phyloP scores from a whole-genome alignment of 2,797 vertebrate species.

The Naso thynnoides region DNA sequence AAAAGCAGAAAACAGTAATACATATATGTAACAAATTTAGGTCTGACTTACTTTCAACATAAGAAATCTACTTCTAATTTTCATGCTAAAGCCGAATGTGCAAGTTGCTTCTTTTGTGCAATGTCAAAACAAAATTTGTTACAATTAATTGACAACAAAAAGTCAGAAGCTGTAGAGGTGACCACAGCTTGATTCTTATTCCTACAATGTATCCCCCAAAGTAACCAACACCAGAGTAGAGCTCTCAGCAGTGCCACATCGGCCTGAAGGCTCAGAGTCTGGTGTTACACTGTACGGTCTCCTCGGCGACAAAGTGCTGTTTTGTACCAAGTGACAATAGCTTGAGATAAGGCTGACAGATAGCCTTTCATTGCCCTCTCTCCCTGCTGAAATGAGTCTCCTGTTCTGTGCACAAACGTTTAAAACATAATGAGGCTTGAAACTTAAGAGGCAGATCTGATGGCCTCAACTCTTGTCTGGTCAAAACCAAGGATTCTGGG shows the following conservation, averaged over 20 bases:
- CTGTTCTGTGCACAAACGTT: constrained; percentile 30
- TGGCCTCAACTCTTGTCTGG: constrained; percentile 43
- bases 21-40: constrained; percentile 8
- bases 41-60: background rate
- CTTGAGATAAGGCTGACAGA: constrained; percentile 60
- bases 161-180: constrained; percentile 4
- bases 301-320: constrained; percentile 53
- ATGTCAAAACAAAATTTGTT: constrained; percentile 2
- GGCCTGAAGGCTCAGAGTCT: constrained; percentile 46
- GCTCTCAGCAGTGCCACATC: constrained; percentile 13
- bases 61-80: constrained; percentile 1
- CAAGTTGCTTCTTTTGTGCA: background rate
- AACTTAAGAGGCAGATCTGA: constrained; percentile 68
- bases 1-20: background rate
- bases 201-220: constrained; percentile 10
- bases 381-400: constrained; percentile 43
- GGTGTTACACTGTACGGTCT: constrained; percentile 53
- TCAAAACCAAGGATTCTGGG: constrained; percentile 36
- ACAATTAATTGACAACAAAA: background rate
- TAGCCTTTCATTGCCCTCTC: constrained; percentile 64
- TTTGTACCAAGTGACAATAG: constrained; percentile 71
- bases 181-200: constrained; percentile 4
- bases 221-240: constrained; percentile 57
- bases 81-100: background rate
- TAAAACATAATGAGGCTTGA: constrained; percentile 68